These are phyloP conservation scores for Synergus umbraculus DNA, from an alignment of 2,888 invertebrate species.

Conservation along the genomic window DNA sequence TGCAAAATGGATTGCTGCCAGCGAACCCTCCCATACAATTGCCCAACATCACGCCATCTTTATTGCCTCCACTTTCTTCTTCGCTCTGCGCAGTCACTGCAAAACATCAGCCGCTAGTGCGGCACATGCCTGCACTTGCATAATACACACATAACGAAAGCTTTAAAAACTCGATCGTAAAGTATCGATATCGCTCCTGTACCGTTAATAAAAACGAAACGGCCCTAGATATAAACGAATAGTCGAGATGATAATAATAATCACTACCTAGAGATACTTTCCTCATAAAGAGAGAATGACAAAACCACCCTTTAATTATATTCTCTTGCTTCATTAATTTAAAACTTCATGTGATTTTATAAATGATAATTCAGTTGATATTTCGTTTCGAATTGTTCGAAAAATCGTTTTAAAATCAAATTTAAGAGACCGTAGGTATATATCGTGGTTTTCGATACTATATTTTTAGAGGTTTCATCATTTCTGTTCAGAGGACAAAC, in stretches of 20 bases:
- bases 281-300: background rate
- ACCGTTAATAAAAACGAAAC: background rate
- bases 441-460: background rate
- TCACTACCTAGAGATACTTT: background rate
- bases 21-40: background rate
- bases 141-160: slow-evolving; percentile 10
- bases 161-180: background rate
- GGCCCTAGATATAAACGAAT: background rate
- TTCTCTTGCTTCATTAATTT: background rate
- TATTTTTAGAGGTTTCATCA: background rate
- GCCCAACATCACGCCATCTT: slow-evolving; percentile 23
- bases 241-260: background rate
- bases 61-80: slow-evolving; percentile 19
- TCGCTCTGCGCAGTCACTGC: slow-evolving; percentile 7
- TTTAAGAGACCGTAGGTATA: background rate
- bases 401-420: background rate
- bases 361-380: no score
- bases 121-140: background rate
- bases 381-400: background rate
- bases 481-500: background rate
- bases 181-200: background rate
- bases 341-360: no score
- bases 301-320: background rate
- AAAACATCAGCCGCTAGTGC: slow-evolving; percentile 4
- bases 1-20: slow-evolving; percentile 33